phyloP scores from a whole-genome alignment of 2,113 vertebrate genomes.

The Amazona vittata region DNA sequence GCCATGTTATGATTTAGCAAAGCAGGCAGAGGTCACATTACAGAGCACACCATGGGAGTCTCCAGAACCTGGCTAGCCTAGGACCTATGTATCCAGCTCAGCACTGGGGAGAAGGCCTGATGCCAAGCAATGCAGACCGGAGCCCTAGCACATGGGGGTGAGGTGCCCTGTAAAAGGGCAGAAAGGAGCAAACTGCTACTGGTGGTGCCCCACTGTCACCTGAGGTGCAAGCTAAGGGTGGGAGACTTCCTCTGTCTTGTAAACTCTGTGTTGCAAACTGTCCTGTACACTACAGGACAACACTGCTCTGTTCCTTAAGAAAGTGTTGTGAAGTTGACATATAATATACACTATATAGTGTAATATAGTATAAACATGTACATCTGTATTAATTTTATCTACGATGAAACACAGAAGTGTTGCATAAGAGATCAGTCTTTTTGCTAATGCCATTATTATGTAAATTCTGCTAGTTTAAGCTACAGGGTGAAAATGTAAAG shows the following conservation, averaged over 20 bases:
- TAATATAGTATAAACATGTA: not conserved
- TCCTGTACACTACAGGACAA: not conserved
- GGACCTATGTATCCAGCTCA: not conserved
- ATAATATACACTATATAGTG: not conserved
- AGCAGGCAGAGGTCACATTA: not conserved
- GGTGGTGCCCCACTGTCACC: not conserved
- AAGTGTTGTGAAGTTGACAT: not conserved
- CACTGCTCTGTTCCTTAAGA: not conserved
- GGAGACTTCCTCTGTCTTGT: not conserved
- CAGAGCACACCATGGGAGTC: not conserved
- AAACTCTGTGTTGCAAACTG: not conserved
- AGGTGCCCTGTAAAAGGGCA: not conserved
- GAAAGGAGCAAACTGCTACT: not conserved
- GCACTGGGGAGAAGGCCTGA: not conserved
- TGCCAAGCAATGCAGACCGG: not conserved
- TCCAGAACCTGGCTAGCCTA: not conserved
- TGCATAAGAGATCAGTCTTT: not conserved
- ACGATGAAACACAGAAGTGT: not conserved
- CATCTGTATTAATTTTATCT: not conserved
- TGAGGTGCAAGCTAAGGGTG: not conserved
- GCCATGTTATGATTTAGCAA: not conserved
- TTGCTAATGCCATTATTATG: not conserved
- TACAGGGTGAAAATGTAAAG: not conserved
- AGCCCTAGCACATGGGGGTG: not conserved
- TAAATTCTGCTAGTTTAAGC: not conserved